Evolutionary conservation across 2,797 vertebrate genomes (phyloP), one percentile per base, ranked within the genome.

Genomic region (Thamnophis elegans): DNA sequence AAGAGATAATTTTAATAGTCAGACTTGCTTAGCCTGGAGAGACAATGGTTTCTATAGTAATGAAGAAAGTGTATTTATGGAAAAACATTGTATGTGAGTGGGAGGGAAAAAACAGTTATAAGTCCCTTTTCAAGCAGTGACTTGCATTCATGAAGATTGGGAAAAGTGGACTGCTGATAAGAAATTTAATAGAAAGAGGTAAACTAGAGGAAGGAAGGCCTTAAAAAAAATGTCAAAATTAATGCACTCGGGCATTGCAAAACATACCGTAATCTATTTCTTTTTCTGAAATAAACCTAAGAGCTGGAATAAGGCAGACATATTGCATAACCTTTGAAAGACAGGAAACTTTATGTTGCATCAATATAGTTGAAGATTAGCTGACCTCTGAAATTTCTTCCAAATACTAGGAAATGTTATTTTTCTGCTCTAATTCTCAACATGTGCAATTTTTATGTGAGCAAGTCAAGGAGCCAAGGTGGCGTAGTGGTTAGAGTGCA

Each of bases 21-120:
- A 92, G 87, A 28, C 5, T 10, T 95, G 96, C 94, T 88, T 93
- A 95, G 91, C 55, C 13, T 0, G 3, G 93, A 89, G 93, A 92
- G 94, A 96, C 92, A 92, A 93, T 1, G 54, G 97, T 97, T 97
- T 95, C 97, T 86, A 97, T 97, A 96, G 96, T 1, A 28, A 97
- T 95, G 91, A 65, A 94, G 95, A 95, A 82, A 88, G 78, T 87
- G 91, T 95, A 11, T 25, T 55, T 92, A 93, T 82, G 96, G 95
- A 95, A 95, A 93, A 93, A 94, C n/a, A 60, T 26, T 5, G 0
- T 36, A 96, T 89, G 96, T 96, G 13, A 97, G 97, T 18, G 90
- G 95, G 90, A 65, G 93, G 0, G 0, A 94, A 14, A 18, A 62
- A 94, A n/a, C 92, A 94, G 94, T 95, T 94, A 54, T 59, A 8